A percentile compares a stretch with the other conserved stretches of the same genome.
phyloP scores from a whole-genome alignment of 1,140 invertebrate genomes.

The Mercenaria mercenaria region DNA sequence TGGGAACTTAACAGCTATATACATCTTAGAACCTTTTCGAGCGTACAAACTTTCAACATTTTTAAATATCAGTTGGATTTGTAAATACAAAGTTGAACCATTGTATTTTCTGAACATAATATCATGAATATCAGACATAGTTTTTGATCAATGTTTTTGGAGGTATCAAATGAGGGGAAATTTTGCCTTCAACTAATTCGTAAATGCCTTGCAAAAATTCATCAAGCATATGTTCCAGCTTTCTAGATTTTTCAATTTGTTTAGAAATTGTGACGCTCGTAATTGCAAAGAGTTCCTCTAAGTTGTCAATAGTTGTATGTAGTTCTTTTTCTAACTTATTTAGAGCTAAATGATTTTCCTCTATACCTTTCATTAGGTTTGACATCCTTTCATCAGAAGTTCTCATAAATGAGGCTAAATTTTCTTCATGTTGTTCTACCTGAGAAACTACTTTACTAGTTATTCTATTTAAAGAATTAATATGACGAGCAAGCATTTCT shows the following conservation, averaged over 20 bases:
- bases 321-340: neutral
- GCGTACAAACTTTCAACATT: constrained; percentile 38
- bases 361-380: neutral
- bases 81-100: neutral
- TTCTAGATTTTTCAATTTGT: constrained; percentile 40
- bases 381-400: neutral
- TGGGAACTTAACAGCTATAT: constrained; percentile 15
- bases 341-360: neutral
- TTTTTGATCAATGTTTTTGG: neutral
- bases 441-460: constrained; percentile 17
- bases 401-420: constrained; percentile 30
- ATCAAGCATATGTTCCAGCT: constrained; percentile 6
- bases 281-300: constrained; percentile 7
- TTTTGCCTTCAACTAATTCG: constrained; percentile 17
- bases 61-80: neutral
- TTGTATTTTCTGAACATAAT: neutral
- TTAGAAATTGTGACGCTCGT: constrained; percentile 23
- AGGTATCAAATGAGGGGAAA: constrained; percentile 25
- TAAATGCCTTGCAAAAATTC: constrained; percentile 34
- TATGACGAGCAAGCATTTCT: constrained; percentile 36
- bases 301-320: constrained; percentile 11
- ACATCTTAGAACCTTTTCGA: constrained; percentile 2
- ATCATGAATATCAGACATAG: constrained; percentile 3
- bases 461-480: constrained; percentile 16
- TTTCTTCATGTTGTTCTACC: constrained; percentile 42